Conservation (phyloP, 2,113 vertebrate genomes). For the Gallinago paraguaiae region DNA sequence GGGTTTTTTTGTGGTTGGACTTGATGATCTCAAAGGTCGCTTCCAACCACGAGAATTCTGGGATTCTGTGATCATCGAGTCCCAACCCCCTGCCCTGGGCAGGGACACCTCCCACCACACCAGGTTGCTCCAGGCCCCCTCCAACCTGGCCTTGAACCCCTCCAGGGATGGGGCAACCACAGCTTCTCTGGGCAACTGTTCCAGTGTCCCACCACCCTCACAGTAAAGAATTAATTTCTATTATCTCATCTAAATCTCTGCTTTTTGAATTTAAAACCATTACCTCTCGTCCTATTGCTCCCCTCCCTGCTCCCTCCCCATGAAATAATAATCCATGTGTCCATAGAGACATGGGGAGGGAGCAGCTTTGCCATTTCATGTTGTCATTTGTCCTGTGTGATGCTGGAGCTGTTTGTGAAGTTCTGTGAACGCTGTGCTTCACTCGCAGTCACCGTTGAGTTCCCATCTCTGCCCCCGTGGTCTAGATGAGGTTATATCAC, state of each 20-base stretch:
- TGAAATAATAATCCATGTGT: neutral
- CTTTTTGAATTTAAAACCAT: neutral
- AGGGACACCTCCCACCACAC: neutral
- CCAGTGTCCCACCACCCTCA: neutral
- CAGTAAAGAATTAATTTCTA: neutral
- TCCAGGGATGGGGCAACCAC: neutral
- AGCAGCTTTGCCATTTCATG: neutral
- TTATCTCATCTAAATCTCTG: neutral
- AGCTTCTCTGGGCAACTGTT: neutral
- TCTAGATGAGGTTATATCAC: neutral
- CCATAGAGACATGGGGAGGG: neutral
- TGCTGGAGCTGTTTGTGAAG: neutral
- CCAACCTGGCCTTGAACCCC: neutral
- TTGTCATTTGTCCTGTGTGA: neutral
- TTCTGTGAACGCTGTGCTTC: accelerated
- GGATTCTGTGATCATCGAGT: neutral
- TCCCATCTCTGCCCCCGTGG: neutral
- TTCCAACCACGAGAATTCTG: no score
- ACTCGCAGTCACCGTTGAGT: no score
- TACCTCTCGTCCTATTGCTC: neutral
- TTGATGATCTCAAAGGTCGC: no score
- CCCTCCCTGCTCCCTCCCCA: no score
- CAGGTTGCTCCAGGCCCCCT: no score
- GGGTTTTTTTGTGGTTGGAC: no score
- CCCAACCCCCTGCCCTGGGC: neutral